Evolutionary conservation across 2,797 vertebrate species (phyloP).

Genomic region (Nyctibius grandis): DNA sequence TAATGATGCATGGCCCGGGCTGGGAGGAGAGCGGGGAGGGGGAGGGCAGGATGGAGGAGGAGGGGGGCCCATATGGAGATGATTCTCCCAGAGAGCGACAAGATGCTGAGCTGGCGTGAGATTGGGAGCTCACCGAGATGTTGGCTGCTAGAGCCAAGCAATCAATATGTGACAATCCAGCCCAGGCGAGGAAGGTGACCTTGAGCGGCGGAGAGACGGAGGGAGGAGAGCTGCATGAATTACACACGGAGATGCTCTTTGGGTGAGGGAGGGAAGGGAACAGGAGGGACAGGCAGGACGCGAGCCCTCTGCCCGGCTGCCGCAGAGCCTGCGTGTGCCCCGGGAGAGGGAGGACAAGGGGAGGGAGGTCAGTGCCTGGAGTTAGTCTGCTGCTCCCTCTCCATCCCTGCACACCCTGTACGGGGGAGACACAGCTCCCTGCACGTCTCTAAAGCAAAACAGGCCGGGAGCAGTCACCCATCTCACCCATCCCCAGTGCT

Average conservation of each 20-base stretch:
- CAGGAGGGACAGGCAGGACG: background rate
- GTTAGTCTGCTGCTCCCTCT: background rate
- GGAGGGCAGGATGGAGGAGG: background rate
- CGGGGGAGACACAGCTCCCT: background rate
- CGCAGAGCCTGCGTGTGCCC: background rate
- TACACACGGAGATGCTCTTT: background rate
- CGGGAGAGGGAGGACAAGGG: background rate
- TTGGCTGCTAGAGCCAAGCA: background rate
- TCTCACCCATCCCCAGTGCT: background rate
- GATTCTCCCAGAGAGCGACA: background rate
- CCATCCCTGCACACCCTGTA: background rate
- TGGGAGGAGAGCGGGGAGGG: background rate
- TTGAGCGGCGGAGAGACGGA: slow-evolving; percentile 29
- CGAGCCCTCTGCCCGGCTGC: background rate
- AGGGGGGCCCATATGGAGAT: background rate
- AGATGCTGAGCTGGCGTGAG: slow-evolving; percentile 23
- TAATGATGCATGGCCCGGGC: background rate
- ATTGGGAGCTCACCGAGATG: background rate
- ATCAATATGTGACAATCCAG: slow-evolving; percentile 21
- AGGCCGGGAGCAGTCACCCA: background rate
- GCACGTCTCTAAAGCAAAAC: background rate
- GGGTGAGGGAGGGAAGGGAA: background rate
- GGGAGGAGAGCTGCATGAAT: background rate
- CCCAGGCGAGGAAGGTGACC: slow-evolving; percentile 55
- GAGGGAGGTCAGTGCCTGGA: background rate